Percentiles rank a stretch among this genome's conserved stretches.
Evolutionary conservation across 2,888 invertebrate species (phyloP).

Genomic region (Ennomos quercinarius): DNA sequence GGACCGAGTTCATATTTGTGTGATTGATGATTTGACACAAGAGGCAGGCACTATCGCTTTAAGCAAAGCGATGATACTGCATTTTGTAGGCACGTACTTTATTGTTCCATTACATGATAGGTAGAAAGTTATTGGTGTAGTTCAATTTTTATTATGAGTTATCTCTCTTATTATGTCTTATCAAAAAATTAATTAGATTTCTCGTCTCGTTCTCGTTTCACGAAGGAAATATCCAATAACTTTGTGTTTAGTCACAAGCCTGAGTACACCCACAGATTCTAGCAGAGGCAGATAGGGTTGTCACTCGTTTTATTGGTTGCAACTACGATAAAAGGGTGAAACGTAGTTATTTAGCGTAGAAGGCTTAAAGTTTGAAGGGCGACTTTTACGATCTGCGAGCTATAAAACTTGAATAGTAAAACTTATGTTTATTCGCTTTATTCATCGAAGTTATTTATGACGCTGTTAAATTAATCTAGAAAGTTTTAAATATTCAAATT

Average conservation of each 20-base stretch:
- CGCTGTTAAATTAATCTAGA: constrained; percentile 26
- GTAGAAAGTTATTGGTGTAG: too few species aligned
- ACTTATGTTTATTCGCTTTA: constrained; percentile 31
- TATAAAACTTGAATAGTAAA: constrained; percentile 21
- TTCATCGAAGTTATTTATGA: constrained; percentile 31
- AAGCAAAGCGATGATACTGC: too few species aligned
- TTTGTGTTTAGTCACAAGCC: not conserved
- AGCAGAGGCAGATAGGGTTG: constrained; percentile 47
- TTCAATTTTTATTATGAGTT: too few species aligned
- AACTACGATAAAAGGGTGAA: constrained; percentile 47
- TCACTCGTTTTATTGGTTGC: constrained; percentile 50
- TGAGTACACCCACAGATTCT: constrained; percentile 27
- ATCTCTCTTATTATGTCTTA: too few species aligned
- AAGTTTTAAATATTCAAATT: constrained; percentile 23
- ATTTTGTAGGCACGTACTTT: too few species aligned
- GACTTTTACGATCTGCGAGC: constrained; percentile 29
- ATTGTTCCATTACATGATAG: too few species aligned
- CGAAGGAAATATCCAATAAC: too few species aligned
- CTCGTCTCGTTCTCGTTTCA: too few species aligned
- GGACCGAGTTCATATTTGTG: not conserved
- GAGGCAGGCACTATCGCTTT: too few species aligned
- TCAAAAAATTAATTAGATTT: too few species aligned
- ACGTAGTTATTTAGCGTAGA: constrained; percentile 34
- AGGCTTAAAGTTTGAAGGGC: constrained; percentile 31
- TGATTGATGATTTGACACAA: too few species aligned